Evolutionary conservation across 2,888 invertebrate genomes (phyloP).

Genomic region (Acanthacorydalis orientalis): DNA sequence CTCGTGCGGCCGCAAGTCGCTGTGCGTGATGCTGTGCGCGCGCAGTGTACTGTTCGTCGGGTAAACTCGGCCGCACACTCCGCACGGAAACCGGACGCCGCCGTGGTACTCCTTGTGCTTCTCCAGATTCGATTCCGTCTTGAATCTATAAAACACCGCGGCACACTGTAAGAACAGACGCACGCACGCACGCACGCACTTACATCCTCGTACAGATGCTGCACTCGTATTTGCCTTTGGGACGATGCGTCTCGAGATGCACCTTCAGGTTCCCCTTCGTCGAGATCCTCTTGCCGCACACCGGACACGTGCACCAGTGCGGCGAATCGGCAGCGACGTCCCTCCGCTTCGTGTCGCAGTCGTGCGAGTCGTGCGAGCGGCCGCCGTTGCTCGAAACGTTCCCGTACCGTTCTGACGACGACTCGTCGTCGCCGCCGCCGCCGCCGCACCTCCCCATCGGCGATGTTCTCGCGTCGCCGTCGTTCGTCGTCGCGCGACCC

Average conservation of each 20-base stretch:
- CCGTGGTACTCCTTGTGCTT: slow-evolving; percentile 45
- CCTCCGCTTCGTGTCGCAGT: too few species aligned
- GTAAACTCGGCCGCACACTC: slow-evolving; percentile 52
- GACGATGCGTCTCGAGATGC: slow-evolving; percentile 45
- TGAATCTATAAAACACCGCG: slow-evolving; percentile 36
- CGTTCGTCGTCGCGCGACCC: too few species aligned
- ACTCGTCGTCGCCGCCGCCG: too few species aligned
- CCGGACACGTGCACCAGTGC: slow-evolving; percentile 27
- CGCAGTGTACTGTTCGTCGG: slow-evolving; percentile 48
- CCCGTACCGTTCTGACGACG: too few species aligned
- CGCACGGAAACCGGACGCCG: slow-evolving; percentile 39
- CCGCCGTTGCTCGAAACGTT: too few species aligned
- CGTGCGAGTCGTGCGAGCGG: too few species aligned
- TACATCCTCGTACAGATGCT: slow-evolving; percentile 50
- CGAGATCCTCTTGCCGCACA: slow-evolving; percentile 42
- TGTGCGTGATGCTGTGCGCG: slow-evolving; percentile 54
- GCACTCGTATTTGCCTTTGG: slow-evolving; percentile 42
- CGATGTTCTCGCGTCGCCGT: too few species aligned
- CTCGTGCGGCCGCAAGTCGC: slow-evolving; percentile 47
- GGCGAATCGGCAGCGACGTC: too few species aligned
- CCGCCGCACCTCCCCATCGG: too few species aligned
- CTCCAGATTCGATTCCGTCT: slow-evolving; percentile 42
- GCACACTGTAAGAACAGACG: background rate
- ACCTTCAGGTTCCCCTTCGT: slow-evolving; percentile 43
- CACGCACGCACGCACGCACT: slow-evolving; percentile 18